Conservation (phyloP, 2,888 invertebrate genomes). For the Proisotoma minuta region DNA sequence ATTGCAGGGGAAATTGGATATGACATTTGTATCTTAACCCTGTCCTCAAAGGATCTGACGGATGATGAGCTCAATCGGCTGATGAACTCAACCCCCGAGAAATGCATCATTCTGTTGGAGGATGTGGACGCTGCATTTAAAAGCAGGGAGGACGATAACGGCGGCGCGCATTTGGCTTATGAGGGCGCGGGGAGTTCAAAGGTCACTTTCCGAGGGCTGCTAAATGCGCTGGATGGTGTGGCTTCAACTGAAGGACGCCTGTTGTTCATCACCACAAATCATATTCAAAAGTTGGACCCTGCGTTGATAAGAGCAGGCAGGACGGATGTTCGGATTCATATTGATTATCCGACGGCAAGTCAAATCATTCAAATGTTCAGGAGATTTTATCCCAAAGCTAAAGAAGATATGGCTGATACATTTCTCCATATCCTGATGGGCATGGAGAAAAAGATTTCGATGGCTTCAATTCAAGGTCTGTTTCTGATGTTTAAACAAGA, state of each 20-base stretch:
- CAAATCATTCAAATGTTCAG: conserved; percentile 85
- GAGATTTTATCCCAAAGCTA: conserved; percentile 66
- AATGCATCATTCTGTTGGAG: conserved; percentile 91
- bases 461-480: conserved; percentile 87
- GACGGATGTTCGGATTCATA: conserved; percentile 84
- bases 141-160: conserved; percentile 11
- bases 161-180: conserved; percentile 23
- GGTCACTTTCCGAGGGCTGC: conserved; percentile 92
- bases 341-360: conserved; percentile 67
- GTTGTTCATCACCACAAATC: conserved; percentile 99
- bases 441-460: conserved; percentile 61
- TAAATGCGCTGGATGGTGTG: conserved; percentile 98
- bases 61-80: conserved; percentile 94
- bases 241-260: conserved; percentile 96
- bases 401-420: conserved; percentile 1
- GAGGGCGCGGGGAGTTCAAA: conserved; percentile 27
- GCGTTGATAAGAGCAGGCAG: conserved; percentile 92
- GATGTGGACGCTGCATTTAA: conserved; percentile 18
- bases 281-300: conserved; percentile 87
- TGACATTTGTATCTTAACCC: conserved; percentile 90
- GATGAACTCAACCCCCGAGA: conserved; percentile 85
- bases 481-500: conserved; percentile 83
- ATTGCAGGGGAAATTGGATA: conserved; percentile 91
- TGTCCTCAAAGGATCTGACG: conserved; percentile 88
- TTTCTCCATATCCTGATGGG: conserved; percentile 30